Conservation (phyloP, 2,113 vertebrate species). For the Brachirus orientalis region DNA sequence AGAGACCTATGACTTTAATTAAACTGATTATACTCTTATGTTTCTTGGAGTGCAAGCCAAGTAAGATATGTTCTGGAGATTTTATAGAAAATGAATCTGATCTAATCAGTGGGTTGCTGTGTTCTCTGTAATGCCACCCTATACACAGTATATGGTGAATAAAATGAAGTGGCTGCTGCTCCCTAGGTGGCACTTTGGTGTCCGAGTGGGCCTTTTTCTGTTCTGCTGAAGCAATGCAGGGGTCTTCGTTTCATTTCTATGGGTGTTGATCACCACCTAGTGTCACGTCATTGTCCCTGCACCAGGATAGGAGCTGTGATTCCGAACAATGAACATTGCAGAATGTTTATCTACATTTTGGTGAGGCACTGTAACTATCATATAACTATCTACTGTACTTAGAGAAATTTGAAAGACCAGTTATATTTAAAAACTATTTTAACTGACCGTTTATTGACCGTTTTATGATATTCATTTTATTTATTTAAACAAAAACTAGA, state of each 20-base stretch:
- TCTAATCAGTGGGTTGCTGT: slow-evolving; percentile 77
- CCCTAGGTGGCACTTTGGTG: background rate
- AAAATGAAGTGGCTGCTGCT: background rate
- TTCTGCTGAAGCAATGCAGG: background rate
- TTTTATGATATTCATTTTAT: too few species aligned
- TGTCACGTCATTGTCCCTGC: slow-evolving; percentile 1
- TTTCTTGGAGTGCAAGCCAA: slow-evolving; percentile 81
- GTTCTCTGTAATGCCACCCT: slow-evolving; percentile 21
- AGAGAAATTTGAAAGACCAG: too few species aligned
- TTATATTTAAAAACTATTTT: too few species aligned
- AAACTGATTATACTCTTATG: slow-evolving; percentile 76
- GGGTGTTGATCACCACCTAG: slow-evolving; percentile 39
- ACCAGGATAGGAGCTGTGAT: too few species aligned
- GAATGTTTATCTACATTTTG: too few species aligned
- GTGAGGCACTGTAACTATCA: too few species aligned
- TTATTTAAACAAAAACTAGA: too few species aligned
- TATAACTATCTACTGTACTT: background rate
- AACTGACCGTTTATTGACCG: too few species aligned
- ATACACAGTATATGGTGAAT: background rate
- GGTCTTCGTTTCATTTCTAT: background rate
- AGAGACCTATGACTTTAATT: slow-evolving; percentile 45
- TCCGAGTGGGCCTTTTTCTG: background rate
- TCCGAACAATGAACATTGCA: background rate
- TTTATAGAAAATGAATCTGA: slow-evolving; percentile 90
- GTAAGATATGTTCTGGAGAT: slow-evolving; percentile 84